phyloP scores from a whole-genome alignment of 2,113 vertebrate species.

The Marcusenius ussheri region DNA sequence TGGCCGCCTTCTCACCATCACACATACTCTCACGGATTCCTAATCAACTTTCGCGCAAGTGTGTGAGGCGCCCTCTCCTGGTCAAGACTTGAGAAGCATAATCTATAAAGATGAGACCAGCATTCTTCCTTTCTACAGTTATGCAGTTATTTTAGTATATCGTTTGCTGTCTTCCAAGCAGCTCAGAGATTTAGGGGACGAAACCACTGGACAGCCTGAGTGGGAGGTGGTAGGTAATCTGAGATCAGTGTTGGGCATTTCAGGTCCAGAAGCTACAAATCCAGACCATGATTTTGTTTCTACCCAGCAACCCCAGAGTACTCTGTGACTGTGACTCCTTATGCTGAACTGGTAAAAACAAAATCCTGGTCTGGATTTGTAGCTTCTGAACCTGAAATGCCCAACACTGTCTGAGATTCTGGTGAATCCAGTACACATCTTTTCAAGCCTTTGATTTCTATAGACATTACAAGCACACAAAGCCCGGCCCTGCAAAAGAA shows the following conservation, averaged over 20 bases:
- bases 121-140: background rate
- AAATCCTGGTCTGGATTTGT: no score
- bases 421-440: background rate
- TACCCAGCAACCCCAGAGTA: no score
- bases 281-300: no score
- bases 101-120: background rate
- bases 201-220: background rate
- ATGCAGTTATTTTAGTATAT: background rate
- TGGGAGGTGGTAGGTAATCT: background rate
- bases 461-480: background rate
- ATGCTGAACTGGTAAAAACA: no score
- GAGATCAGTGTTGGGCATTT: no score
- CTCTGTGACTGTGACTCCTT: no score
- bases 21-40: background rate
- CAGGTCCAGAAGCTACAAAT: no score
- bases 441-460: background rate
- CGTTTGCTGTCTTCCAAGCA: background rate
- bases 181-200: background rate
- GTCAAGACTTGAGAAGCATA: background rate
- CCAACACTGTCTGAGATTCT: background rate
- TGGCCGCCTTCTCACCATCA: background rate
- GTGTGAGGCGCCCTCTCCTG: background rate
- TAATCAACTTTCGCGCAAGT: background rate
- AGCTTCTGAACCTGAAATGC: no score
- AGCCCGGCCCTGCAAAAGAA: background rate